Conservation (phyloP, 2,888 invertebrate genomes). For the Pilophorus perplexus region DNA sequence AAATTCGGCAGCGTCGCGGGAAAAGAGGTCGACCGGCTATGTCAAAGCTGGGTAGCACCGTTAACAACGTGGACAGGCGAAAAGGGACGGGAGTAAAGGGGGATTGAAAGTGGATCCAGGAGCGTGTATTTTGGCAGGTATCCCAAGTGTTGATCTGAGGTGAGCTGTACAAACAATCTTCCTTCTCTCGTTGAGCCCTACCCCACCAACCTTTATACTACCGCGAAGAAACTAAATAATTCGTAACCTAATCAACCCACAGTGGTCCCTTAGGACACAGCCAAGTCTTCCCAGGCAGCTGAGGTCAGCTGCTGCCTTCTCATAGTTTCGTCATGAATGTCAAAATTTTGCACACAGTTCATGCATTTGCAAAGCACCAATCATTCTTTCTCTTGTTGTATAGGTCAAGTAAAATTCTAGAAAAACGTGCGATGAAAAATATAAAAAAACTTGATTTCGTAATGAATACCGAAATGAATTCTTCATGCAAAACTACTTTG, state of each 20-base stretch:
- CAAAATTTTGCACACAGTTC: too few species aligned
- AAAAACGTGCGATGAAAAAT: too few species aligned
- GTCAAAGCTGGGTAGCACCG: background rate
- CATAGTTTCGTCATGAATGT: too few species aligned
- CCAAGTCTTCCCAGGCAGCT: conserved; percentile 1
- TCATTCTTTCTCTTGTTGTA: too few species aligned
- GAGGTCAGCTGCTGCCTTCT: conserved; percentile 18
- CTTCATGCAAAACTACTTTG: too few species aligned
- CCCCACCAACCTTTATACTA: conserved; percentile 17
- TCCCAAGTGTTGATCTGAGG: conserved; percentile 15
- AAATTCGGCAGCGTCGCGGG: conserved; percentile 2
- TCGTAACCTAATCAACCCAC: conserved; percentile 29
- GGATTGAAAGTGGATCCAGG: conserved; percentile 2
- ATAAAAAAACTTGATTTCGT: too few species aligned
- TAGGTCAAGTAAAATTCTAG: too few species aligned
- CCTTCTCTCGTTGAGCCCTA: background rate
- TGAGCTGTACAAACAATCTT: conserved; percentile 15
- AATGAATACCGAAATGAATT: too few species aligned
- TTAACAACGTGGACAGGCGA: background rate
- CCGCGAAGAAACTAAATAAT: conserved; percentile 27
- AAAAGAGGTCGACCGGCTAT: conserved; percentile 2
- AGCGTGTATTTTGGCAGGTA: conserved; percentile 13
- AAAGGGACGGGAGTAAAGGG: background rate
- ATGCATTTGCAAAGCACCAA: too few species aligned
- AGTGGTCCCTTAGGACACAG: conserved; percentile 20